phyloP scores from a whole-genome alignment of 2,888 invertebrate genomes.

The Tetragnatha montana region DNA sequence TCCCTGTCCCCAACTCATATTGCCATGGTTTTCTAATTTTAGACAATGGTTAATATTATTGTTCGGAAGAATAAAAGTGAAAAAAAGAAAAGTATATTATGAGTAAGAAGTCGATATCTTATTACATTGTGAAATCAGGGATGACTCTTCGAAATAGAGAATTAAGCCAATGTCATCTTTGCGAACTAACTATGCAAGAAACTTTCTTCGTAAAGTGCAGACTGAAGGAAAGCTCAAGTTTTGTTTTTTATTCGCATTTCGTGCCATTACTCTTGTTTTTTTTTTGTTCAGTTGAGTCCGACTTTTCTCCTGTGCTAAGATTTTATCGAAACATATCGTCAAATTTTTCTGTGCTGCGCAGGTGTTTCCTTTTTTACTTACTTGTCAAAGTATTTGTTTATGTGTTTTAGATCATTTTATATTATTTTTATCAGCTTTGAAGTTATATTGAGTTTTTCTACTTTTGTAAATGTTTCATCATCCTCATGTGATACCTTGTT shows the following conservation, averaged over 20 bases:
- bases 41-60: too few species aligned
- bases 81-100: too few species aligned
- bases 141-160: constrained; percentile 5
- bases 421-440: constrained; percentile 40
- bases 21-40: too few species aligned
- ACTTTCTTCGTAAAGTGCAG: constrained; percentile 14
- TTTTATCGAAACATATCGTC: constrained; percentile 60
- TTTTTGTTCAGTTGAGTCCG: constrained; percentile 28
- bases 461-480: constrained; percentile 36
- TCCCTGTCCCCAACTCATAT: too few species aligned
- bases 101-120: too few species aligned
- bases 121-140: too few species aligned
- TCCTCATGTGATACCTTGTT: constrained; percentile 54
- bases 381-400: constrained; percentile 59
- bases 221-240: constrained; percentile 62
- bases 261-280: constrained; percentile 62
- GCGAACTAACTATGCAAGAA: constrained; percentile 50
- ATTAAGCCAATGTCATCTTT: constrained; percentile 2
- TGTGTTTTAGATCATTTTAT: constrained; percentile 54
- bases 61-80: too few species aligned
- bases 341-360: constrained; percentile 55
- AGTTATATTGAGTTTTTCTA: constrained; percentile 51
- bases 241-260: constrained; percentile 48
- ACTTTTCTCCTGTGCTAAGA: constrained; percentile 32
- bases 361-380: constrained; percentile 36